Percentiles rank a stretch among this genome's conserved stretches.
Evolutionary conservation across 53 echinoderm and acorn worm species (phyloP).

Genomic region (Holothuria scabra): DNA sequence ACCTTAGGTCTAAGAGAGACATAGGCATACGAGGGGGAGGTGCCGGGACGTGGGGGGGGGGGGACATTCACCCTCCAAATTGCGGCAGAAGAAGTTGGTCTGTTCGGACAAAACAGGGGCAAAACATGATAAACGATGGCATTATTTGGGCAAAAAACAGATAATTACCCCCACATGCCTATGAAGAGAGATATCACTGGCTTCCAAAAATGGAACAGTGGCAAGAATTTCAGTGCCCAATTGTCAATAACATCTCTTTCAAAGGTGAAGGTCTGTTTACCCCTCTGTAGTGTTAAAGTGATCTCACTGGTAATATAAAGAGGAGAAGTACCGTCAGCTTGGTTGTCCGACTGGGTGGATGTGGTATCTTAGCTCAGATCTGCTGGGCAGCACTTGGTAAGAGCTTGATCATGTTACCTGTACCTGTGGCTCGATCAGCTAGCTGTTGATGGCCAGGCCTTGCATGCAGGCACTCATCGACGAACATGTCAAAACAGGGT

Average conservation of each 20-base stretch:
- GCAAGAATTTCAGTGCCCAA: slow-evolving; percentile 53
- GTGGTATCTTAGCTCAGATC: slow-evolving; percentile 34
- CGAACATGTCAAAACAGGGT: slow-evolving; percentile 59
- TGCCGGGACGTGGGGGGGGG: no score
- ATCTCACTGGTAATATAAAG: slow-evolving; percentile 49
- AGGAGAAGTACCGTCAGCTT: slow-evolving; percentile 65
- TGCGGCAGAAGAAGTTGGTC: no score
- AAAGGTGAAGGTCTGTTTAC: background rate
- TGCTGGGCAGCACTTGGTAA: slow-evolving; percentile 14
- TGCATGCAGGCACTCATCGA: slow-evolving; percentile 12
- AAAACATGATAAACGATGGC: no score
- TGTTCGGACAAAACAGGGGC: no score
- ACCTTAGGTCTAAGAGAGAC: background rate
- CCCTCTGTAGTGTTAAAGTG: background rate
- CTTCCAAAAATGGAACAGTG: slow-evolving; percentile 46
- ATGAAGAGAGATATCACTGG: slow-evolving; percentile 40
- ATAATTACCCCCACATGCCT: no score
- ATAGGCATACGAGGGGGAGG: no score
- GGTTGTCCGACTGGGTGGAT: slow-evolving; percentile 54
- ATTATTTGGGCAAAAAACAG: no score
- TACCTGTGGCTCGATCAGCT: slow-evolving; percentile 60
- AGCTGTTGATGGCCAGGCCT: background rate
- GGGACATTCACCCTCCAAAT: no score
- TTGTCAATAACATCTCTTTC: slow-evolving; percentile 20
- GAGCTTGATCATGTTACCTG: slow-evolving; percentile 61